phyloP scores from a whole-genome alignment of 1,140 invertebrate genomes.

The Helicorthomorpha holstii region DNA sequence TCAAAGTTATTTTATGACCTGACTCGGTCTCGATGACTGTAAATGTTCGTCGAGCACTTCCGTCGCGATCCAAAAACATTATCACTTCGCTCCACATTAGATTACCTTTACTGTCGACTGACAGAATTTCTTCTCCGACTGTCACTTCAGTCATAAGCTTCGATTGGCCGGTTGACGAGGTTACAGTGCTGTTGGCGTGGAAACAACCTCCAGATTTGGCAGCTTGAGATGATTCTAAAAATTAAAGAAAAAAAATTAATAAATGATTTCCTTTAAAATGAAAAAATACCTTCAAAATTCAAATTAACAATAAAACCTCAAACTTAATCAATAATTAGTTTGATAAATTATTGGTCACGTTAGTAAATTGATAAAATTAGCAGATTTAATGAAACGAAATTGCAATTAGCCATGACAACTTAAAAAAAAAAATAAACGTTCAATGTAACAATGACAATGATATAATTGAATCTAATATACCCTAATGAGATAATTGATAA shows the following conservation, averaged over 20 bases:
- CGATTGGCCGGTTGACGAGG: constrained; percentile 31
- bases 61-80: constrained; percentile 68
- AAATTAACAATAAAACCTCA: too few species aligned
- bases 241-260: constrained; percentile 17
- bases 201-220: constrained; percentile 67
- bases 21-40: constrained; percentile 48
- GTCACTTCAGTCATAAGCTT: constrained; percentile 41
- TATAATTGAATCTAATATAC: too few species aligned
- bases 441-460: too few species aligned
- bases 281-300: too few species aligned
- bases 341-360: too few species aligned
- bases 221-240: constrained; percentile 78
- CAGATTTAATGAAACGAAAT: too few species aligned
- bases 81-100: constrained; percentile 69
- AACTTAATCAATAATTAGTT: too few species aligned
- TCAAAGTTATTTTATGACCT: constrained; percentile 52
- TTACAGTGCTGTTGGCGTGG: constrained; percentile 40
- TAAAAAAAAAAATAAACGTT: too few species aligned
- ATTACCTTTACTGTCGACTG: constrained; percentile 43
- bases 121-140: constrained; percentile 62
- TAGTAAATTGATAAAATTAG: too few species aligned
- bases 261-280: too few species aligned
- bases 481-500: too few species aligned
- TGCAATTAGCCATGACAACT: too few species aligned
- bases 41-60: constrained; percentile 45